Conservation (phyloP, 2,888 invertebrate genomes). For the Fragum whitleyi region DNA sequence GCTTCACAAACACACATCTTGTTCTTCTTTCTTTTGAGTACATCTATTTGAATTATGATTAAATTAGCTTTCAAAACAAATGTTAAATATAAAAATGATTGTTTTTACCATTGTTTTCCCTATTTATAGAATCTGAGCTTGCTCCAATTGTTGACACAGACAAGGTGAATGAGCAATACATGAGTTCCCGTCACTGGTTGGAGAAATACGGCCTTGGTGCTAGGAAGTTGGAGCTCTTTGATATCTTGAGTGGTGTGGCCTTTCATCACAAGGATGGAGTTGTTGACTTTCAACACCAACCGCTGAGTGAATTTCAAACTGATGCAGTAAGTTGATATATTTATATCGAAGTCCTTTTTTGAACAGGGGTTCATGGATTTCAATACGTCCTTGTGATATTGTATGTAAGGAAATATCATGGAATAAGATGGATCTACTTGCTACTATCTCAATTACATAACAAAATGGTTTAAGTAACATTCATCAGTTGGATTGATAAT, state of each 20-base stretch:
- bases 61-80: too few relatives aligned
- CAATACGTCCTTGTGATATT: too few relatives aligned
- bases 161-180: constrained; percentile 81
- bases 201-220: constrained; percentile 82
- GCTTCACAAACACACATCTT: too few relatives aligned
- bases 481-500: too few relatives aligned
- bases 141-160: constrained; percentile 53
- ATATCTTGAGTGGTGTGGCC: constrained; percentile 82
- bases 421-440: too few relatives aligned
- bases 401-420: too few relatives aligned
- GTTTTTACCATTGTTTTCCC: too few relatives aligned
- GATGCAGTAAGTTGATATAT: constrained; percentile 84
- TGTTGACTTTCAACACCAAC: constrained; percentile 80
- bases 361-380: not conserved
- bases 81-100: too few relatives aligned
- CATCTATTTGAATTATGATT: too few relatives aligned
- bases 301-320: constrained; percentile 76
- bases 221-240: constrained; percentile 82
- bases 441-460: not conserved
- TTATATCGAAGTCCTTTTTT: not conserved
- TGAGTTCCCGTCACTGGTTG: constrained; percentile 84
- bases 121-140: constrained; percentile 64
- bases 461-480: too few relatives aligned
- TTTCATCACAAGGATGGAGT: constrained; percentile 85
- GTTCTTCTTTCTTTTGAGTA: too few relatives aligned